Evolutionary conservation across 1,140 invertebrate species (phyloP), one percentile per base, ranked within the genome.

Genomic region (Cylas formicarius): DNA sequence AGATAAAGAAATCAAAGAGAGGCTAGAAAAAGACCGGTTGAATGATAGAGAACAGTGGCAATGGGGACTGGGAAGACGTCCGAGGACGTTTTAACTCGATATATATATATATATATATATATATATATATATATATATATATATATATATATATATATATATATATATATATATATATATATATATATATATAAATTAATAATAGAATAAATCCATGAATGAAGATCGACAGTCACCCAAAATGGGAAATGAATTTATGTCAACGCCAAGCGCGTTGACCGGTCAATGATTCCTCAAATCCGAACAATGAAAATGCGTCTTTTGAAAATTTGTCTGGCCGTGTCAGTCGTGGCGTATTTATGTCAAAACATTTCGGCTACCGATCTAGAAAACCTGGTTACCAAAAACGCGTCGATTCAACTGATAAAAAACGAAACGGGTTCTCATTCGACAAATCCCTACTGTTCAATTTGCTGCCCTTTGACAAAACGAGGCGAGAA

Each of bases 381-480:
- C n/a, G 20, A 19, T 9, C 19, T 35, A 4, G 11, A 13, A 13
- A 21, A 35, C 19, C 16, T 44, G 11, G 34, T 51, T 20, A 47
- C 50, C n/a, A 35, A 41, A 20, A 39, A 34, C 18, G 29, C 20
- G 6, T 21, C 28, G 9, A 19, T 11, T 11, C n/a, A 11, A 14
- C 46, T 43, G 49, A 36, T 21, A 11, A 16, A 44, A 35, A 47
- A 47, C 18, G 7, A 26, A 13, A 43, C 34, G 3, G 10, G 24
- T 7, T 23, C 17, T 0, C 28, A 45, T 3, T 5, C 24, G 9
- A 32, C 20, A 10, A 54, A 54, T 18, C 48, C 44, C 9, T 60
- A 57, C 24, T 60, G 58, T 33, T 36, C 33, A 9, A 44, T 56
- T n/a, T 60, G 58, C 36, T 60, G 58, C 29, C 39, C 56, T 2